These are phyloP conservation scores for Triops longicaudatus DNA, from an alignment of 1,140 invertebrate genomes.

Conservation along the genomic window DNA sequence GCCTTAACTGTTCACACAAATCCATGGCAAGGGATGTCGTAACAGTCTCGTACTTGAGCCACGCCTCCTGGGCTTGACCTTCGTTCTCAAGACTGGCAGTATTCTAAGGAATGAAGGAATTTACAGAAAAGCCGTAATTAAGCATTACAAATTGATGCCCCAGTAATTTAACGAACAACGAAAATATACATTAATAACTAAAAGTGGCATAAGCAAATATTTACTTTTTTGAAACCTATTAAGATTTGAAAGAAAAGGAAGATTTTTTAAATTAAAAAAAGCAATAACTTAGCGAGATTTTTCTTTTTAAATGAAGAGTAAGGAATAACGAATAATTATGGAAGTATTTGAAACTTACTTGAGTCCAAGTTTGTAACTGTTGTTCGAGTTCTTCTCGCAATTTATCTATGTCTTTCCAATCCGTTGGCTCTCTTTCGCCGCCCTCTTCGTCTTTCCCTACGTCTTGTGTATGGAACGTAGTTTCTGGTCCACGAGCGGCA, in stretches of 20 bases:
- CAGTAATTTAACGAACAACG: no score
- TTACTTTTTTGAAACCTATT: no score
- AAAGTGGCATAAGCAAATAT: no score
- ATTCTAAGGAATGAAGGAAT: conserved; percentile 17
- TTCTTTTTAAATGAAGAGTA: background rate
- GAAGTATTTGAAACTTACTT: conserved; percentile 6
- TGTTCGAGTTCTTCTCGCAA: conserved; percentile 45
- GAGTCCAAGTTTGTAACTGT: conserved; percentile 47
- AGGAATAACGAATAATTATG: background rate
- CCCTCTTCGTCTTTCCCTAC: conserved; percentile 28
- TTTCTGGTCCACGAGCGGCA: conserved; percentile 58
- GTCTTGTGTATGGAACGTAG: conserved; percentile 52
- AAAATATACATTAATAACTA: no score
- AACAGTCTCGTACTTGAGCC: conserved; percentile 46
- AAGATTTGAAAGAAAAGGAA: no score
- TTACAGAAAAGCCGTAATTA: no score
- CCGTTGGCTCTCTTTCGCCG: conserved; percentile 30
- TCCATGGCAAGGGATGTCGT: conserved; percentile 69
- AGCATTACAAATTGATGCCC: no score
- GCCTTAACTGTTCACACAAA: conserved; percentile 82
- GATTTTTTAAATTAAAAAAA: no score
- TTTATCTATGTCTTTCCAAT: conserved; percentile 34
- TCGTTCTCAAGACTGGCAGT: conserved; percentile 25
- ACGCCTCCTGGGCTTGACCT: conserved; percentile 33
- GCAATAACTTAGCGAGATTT: background rate